Evolutionary conservation across 2,888 invertebrate species (phyloP), one percentile per base, ranked within the genome.

Genomic region (Xestoiulus laeticollis): DNA sequence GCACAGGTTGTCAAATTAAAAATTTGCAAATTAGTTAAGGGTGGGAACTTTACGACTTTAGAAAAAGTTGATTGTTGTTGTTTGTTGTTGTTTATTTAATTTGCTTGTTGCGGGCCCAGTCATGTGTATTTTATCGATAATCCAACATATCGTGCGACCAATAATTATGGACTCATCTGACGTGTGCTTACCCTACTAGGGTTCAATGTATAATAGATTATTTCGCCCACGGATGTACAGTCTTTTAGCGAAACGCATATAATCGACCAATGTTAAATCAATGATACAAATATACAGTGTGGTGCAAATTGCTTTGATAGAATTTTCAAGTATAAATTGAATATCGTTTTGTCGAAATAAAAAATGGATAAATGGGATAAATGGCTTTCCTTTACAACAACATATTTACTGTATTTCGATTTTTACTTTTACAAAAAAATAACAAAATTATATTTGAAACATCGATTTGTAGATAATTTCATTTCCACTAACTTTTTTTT

Each of bases 131-230:
- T 59, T 59, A n/a, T 59, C n/a, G 59, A 59, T 59, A 59, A 59
- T 59, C n/a, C n/a, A n/a, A 2, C 59, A n/a, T 59, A 59, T 59
- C 59, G 59, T 59, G 19, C 59, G n/a, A n/a, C 59, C 59, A 59
- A 59, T 59, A 59, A 59, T 59, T 59, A 59, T 59, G 59, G 59
- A 59, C 59, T 59, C 59, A 59, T 59, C 59, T 59, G 59, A 59
- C 19, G 59, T 59, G 59, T 59, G n/a, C 59, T 59, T 59, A 59
- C 59, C 59, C 59, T 16, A n/a, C 59, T n/a, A 19, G 59, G 38
- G n/a, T 59, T 59, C 59, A 59, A 59, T 59, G 59, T 59, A n/a
- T 59, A 59, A 59, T 59, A 59, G n/a, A 59, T 59, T 59, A 59
- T 59, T 59, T 59, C n/a, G 59, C 19, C n/a, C 59, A 59, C 59